A percentile compares a stretch with the other conserved stretches of the same genome.
Evolutionary conservation across 2,888 invertebrate genomes (phyloP).

Genomic region (Eristalis intricaria): DNA sequence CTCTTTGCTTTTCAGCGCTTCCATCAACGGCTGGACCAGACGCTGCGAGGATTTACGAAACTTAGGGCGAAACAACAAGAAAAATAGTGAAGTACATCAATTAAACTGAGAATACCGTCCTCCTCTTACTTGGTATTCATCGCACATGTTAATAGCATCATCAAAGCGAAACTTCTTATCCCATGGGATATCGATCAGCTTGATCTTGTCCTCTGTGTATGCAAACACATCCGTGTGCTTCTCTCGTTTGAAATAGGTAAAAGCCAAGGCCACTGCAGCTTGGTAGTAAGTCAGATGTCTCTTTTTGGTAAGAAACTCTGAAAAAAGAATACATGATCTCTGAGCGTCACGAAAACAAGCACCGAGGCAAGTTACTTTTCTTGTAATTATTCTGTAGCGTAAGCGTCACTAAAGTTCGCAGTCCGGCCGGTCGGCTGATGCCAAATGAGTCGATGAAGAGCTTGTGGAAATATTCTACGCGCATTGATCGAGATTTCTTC

Average conservation of each 20-base stretch:
- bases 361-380: conserved; percentile 73
- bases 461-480: conserved; percentile 50
- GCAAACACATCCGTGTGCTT: conserved; percentile 74
- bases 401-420: conserved; percentile 77
- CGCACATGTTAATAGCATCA: conserved; percentile 69
- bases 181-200: conserved; percentile 75
- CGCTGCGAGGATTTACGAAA: conserved; percentile 72
- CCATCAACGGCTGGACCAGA: conserved; percentile 74
- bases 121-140: conserved; percentile 49
- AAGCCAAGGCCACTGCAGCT: conserved; percentile 77
- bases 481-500: conserved; percentile 38
- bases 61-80: conserved; percentile 60
- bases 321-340: neutral
- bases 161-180: conserved; percentile 71
- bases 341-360: neutral
- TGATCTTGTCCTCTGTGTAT: conserved; percentile 74
- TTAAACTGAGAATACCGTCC: neutral
- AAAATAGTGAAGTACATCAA: neutral
- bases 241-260: conserved; percentile 78
- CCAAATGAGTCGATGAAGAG: conserved; percentile 62
- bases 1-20: conserved; percentile 73
- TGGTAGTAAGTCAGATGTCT: conserved; percentile 76
- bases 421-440: conserved; percentile 55
- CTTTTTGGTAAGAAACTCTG: conserved; percentile 74
- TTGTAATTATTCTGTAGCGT: conserved; percentile 77